A percentile compares a stretch with the other conserved stretches of the same genome.
phyloP scores from a whole-genome alignment of 2,797 vertebrate species.

The Sebastes alutus region DNA sequence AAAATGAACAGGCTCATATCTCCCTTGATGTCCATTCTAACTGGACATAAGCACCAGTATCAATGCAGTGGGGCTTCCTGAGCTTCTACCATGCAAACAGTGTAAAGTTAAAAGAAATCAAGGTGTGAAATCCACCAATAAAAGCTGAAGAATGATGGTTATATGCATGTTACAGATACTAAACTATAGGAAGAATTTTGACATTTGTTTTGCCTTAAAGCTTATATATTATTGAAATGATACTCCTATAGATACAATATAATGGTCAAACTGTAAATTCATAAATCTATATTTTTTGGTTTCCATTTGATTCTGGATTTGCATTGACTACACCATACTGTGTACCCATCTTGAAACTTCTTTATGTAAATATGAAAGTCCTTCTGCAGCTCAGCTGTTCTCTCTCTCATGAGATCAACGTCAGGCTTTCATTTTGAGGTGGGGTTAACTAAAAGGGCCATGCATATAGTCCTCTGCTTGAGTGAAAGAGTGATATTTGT shows the following conservation, averaged over 20 bases:
- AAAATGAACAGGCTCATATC: neutral
- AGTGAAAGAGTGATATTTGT: conserved; percentile 72
- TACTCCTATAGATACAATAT: conserved; percentile 37
- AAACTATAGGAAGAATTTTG: conserved; percentile 37
- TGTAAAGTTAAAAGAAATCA: conserved; percentile 18
- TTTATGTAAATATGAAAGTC: conserved; percentile 15
- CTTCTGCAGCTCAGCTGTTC: neutral
- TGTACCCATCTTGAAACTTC: conserved; percentile 26
- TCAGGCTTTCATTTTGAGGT: conserved; percentile 36
- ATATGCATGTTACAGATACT: conserved; percentile 70
- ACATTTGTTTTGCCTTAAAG: conserved; percentile 46
- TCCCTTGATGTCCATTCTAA: neutral
- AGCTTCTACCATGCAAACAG: conserved; percentile 15
- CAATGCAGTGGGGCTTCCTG: neutral
- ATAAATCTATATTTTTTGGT: conserved; percentile 49
- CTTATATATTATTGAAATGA: conserved; percentile 51
- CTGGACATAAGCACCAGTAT: neutral
- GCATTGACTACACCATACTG: conserved; percentile 30
- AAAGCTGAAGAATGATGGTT: conserved; percentile 49
- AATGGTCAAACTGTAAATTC: conserved; percentile 58
- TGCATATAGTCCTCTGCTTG: conserved; percentile 55
- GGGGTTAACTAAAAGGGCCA: conserved; percentile 25
- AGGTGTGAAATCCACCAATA: conserved; percentile 1
- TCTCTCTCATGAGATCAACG: conserved; percentile 14
- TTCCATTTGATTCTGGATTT: conserved; percentile 20